Conservation (phyloP, 1,140 invertebrate genomes). For the Apocrypta bakeri region DNA sequence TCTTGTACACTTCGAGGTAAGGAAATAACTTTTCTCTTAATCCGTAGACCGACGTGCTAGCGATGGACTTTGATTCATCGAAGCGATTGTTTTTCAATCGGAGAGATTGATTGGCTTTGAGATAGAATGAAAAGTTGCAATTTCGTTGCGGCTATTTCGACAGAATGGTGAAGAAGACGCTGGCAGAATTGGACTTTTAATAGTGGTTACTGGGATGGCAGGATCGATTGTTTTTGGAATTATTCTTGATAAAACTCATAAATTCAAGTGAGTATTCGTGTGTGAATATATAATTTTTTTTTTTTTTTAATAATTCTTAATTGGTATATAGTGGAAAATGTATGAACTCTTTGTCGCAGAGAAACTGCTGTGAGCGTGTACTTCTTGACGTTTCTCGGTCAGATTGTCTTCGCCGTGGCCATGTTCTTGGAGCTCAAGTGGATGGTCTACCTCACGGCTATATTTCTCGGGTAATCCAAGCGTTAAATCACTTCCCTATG, state of each 20-base stretch:
- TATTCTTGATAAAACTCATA: constrained; percentile 80
- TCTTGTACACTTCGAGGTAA: constrained; percentile 77
- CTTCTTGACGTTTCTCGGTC: constrained; percentile 51
- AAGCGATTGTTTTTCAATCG: background rate
- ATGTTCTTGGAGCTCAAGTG: constrained; percentile 68
- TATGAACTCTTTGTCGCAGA: constrained; percentile 62
- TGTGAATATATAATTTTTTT: background rate
- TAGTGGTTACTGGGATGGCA: constrained; percentile 81
- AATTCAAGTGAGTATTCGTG: constrained; percentile 76
- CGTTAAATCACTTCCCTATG: background rate
- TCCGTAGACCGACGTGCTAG: too few species aligned
- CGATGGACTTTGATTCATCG: background rate
- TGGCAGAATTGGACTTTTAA: constrained; percentile 81
- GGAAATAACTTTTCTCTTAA: constrained; percentile 49
- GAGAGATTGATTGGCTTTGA: too few species aligned
- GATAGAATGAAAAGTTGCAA: too few species aligned
- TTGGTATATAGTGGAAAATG: constrained; percentile 58
- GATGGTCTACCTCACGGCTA: constrained; percentile 78
- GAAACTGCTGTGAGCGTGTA: constrained; percentile 44
- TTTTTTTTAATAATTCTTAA: constrained; percentile 8
- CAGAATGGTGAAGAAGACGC: constrained; percentile 76
- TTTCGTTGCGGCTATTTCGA: constrained; percentile 58
- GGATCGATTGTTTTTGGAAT: constrained; percentile 82
- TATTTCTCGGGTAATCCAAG: constrained; percentile 74
- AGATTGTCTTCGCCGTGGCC: constrained; percentile 55